Percentiles rank a stretch among this genome's conserved stretches.
These are phyloP conservation scores for Spodoptera picta DNA, from an alignment of 2,888 invertebrate genomes.

Conservation along the genomic window DNA sequence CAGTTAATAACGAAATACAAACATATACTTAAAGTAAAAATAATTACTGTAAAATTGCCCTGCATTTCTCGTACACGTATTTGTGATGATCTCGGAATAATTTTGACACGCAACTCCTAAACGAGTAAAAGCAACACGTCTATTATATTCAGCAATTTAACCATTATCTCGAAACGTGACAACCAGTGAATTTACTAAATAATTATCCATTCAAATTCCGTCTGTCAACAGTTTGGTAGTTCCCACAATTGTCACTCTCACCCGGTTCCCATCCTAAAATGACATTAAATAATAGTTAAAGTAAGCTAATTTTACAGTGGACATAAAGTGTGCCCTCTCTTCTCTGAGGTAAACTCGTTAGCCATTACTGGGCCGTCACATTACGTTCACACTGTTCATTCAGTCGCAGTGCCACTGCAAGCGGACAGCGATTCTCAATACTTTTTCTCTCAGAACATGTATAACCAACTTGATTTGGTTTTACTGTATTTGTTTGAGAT, in stretches of 20 bases:
- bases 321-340: constrained; percentile 67
- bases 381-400: constrained; percentile 72
- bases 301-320: constrained; percentile 78
- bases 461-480: background rate
- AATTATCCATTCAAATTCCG: constrained; percentile 76
- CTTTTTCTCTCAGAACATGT: background rate
- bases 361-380: constrained; percentile 77
- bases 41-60: constrained; percentile 52
- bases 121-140: constrained; percentile 54
- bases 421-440: constrained; percentile 43
- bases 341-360: constrained; percentile 63
- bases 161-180: constrained; percentile 59
- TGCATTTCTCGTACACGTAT: constrained; percentile 27
- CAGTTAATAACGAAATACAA: constrained; percentile 50
- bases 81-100: constrained; percentile 48
- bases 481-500: background rate
- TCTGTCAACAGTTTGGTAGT: constrained; percentile 73
- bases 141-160: constrained; percentile 56
- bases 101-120: constrained; percentile 53
- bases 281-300: constrained; percentile 84
- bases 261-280: constrained; percentile 77
- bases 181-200: constrained; percentile 67
- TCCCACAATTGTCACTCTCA: constrained; percentile 79
- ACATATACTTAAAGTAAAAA: constrained; percentile 48
- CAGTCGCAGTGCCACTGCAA: constrained; percentile 41